Evolutionary conservation across 2,113 vertebrate species (phyloP).

Genomic region (Labeo catla): DNA sequence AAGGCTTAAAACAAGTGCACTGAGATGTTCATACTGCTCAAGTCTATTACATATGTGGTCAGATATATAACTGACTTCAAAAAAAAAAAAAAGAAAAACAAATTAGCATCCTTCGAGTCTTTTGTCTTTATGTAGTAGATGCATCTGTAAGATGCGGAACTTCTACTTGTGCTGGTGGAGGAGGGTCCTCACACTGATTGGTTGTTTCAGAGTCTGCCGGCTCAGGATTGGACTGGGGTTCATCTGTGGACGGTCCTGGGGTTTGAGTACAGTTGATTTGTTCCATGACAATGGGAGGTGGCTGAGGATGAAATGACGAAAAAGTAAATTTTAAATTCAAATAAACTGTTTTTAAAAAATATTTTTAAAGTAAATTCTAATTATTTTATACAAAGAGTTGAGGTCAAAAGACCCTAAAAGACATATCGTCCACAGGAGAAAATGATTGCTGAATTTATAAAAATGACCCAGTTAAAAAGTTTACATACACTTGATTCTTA

Average conservation of each 20-base stretch:
- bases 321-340: neutral
- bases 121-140: constrained; percentile 57
- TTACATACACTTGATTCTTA: no score
- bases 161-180: constrained; percentile 54
- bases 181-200: constrained; percentile 62
- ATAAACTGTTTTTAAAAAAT: neutral
- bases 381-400: neutral
- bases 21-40: constrained; percentile 44
- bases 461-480: no score
- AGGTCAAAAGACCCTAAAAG: no score
- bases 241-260: constrained; percentile 56
- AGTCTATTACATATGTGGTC: constrained; percentile 52
- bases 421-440: no score
- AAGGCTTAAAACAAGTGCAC: constrained; percentile 54
- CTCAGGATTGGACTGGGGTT: constrained; percentile 61
- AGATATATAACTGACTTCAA: neutral
- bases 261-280: constrained; percentile 77
- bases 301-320: constrained; percentile 62
- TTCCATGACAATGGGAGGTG: constrained; percentile 81
- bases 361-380: neutral
- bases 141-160: constrained; percentile 50
- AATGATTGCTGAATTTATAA: no score
- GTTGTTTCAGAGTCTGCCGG: constrained; percentile 52
- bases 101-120: constrained; percentile 48
- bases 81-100: neutral